Base-by-base conservation (phyloP, 2,888 invertebrate genomes). In the Gryllus longicercus region DNA sequence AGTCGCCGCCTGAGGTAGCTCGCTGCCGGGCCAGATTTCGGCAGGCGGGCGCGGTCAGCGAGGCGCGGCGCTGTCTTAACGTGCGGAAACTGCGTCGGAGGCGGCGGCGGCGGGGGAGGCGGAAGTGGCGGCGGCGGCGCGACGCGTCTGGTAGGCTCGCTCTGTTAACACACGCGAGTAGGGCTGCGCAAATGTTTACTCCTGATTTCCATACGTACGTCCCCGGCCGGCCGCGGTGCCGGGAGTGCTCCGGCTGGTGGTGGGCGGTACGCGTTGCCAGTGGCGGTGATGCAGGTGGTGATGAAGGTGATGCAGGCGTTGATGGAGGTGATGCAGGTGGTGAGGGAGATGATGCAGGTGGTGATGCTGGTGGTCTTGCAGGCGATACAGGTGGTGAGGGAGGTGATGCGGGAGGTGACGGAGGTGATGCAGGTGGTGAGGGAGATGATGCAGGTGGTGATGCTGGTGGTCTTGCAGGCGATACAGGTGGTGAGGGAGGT, bases 291-390 rank as follows among this genome's bases (percentile, higher is more conserved):
- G 74, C 2, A 0, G 2, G 74, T 74, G 74, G 74, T 25, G 75
- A 23, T 18, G 74, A 49, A 25, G 25, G 16, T n/a, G 21, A 16
- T 18, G 21, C 12, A 5, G 23, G 79, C 2, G 63, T 18, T 16
- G 74, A 18, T 23, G n/a, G 49, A 25, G 76, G 50, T 50, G 79
- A 49, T 75, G 63, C 51, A 63, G 79, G 50, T 63, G 75, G 75
- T 63, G 75, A 51, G 76, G 51, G 75, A 63, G 75, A 50, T 49
- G 79, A 63, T 75, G 76, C 74, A 79, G 75, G 63, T 75, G 76
- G 75, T 75, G 79, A 75, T 51, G 76, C 74, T 76, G 75, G 63
- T 75, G 76, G 75, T 75, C 76, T 63, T 51, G 75, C 76, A 74
- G 79, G 74, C 51, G 76, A 76, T 75, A 76, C 74, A 74, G 75